Evolutionary conservation across 2,888 invertebrate species (phyloP), one percentile per base, ranked within the genome.

Genomic region (Eupithecia insigniata): DNA sequence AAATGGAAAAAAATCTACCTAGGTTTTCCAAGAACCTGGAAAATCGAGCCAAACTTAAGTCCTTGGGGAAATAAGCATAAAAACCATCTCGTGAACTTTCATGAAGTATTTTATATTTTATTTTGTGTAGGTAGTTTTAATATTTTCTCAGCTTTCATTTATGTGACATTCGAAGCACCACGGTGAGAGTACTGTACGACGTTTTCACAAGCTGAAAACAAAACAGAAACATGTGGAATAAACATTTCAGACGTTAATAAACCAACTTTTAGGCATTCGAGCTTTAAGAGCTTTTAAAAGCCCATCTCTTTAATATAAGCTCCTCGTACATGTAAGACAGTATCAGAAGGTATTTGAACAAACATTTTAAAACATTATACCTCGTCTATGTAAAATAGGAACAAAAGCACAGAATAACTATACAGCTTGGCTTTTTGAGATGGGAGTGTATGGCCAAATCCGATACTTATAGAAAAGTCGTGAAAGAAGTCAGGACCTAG

Each of bases 181-280:
- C 85, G 51, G 92, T 92, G 10, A 93, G 82, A 10, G 91, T 92
- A 66, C 89, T 92, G 83, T 93, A 93, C 0, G 93, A 92, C 1
- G 92, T 90, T 81, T 92, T 93, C 79, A 93, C 86, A 78, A 93
- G 83, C 93, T 93, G 89, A 66, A 91, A 92, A 78, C 71, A 67
- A 75, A 62, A 66, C 5, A 70, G 16, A 60, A 60, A 60, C 2
- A 18, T 30, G 2, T 30, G 26, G 8, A 3, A 12, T 28, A 14
- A 28, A 60, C 2, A 28, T 46, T 46, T 39, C 1, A 46, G 18
- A 46, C n/a, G 14, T 39, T 6, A 18, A 46, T 39, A 14, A 39
- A 39, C 39, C 18, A 22, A 51, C 22, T 51, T 22, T 51, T 22
- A 51, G 22, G 22, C 22, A 22, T 22, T 51, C 51, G 51, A 51